phyloP scores from a whole-genome alignment of 2,797 vertebrate species.

The Poeciliopsis gracilis region DNA sequence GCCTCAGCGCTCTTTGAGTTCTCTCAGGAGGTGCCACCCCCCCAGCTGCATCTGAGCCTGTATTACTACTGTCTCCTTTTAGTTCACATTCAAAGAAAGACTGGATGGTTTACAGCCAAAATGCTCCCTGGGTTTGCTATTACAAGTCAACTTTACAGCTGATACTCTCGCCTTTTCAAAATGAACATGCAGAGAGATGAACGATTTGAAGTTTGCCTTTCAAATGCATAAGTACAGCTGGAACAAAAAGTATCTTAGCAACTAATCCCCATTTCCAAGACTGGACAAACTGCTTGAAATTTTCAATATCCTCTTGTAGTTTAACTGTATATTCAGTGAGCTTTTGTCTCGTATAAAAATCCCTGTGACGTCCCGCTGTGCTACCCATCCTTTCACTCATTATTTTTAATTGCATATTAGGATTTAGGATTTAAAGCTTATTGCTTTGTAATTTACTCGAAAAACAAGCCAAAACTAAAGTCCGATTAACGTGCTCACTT shows the following conservation, averaged over 20 bases:
- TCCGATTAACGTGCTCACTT: not conserved
- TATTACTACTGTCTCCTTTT: conserved; percentile 43
- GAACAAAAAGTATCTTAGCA: conserved; percentile 25
- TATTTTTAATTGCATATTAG: conserved; percentile 56
- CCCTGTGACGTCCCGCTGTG: conserved; percentile 35
- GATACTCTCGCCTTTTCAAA: conserved; percentile 11
- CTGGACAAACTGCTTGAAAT: conserved; percentile 22
- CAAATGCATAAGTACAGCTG: conserved; percentile 7
- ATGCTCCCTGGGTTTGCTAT: conserved; percentile 26
- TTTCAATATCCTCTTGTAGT: conserved; percentile 12
- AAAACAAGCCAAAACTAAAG: conserved; percentile 29
- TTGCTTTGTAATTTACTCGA: conserved; percentile 37
- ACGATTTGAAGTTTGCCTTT: conserved; percentile 13
- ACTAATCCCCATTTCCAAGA: conserved; percentile 29
- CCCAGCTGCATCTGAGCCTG: conserved; percentile 52
- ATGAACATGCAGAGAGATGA: conserved; percentile 13
- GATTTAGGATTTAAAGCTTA: conserved; percentile 28
- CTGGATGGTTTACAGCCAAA: conserved; percentile 29
- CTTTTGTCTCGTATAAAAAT: conserved; percentile 34
- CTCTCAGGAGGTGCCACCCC: conserved; percentile 62
- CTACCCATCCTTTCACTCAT: conserved; percentile 37
- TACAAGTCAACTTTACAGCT: conserved; percentile 30
- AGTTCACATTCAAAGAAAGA: conserved; percentile 48
- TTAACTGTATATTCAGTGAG: conserved; percentile 36
- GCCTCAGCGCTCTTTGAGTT: conserved; percentile 57